Evolutionary conservation across 2,888 invertebrate genomes (phyloP).

Genomic region (Drosophila neonasuta): DNA sequence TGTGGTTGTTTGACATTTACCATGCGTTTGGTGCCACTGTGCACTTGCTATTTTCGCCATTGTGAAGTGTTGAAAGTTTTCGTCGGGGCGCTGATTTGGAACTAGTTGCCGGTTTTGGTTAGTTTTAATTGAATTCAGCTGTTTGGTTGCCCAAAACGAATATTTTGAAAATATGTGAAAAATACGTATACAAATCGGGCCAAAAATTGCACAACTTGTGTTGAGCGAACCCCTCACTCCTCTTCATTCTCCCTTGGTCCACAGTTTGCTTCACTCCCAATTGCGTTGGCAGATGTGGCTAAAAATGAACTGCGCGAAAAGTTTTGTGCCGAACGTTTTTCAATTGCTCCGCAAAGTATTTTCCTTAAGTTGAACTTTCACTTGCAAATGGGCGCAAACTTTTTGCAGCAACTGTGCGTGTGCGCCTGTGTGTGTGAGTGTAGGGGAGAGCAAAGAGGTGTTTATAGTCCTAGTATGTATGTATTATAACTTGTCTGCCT

Average conservation of each 20-base stretch:
- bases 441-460: slow-evolving; percentile 8
- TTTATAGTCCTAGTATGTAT: neutral
- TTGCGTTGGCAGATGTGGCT: slow-evolving; percentile 25
- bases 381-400: slow-evolving; percentile 68
- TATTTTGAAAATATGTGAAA: slow-evolving; percentile 28
- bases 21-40: slow-evolving; percentile 16
- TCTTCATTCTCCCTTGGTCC: neutral
- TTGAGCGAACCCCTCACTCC: neutral
- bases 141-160: slow-evolving; percentile 31
- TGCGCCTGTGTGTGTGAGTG: too few species aligned
- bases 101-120: slow-evolving; percentile 37
- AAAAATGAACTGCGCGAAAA: slow-evolving; percentile 54
- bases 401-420: slow-evolving; percentile 49
- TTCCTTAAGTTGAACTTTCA: slow-evolving; percentile 61
- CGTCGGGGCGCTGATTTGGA: slow-evolving; percentile 25
- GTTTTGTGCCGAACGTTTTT: slow-evolving; percentile 66
- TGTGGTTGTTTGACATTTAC: too few species aligned
- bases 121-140: slow-evolving; percentile 65
- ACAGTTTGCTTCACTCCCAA: too few species aligned
- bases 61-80: slow-evolving; percentile 31
- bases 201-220: slow-evolving; percentile 50
- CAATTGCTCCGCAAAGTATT: slow-evolving; percentile 70
- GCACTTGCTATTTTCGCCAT: slow-evolving; percentile 4
- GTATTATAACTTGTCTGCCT: slow-evolving; percentile 21
- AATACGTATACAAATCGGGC: slow-evolving; percentile 34